Base-by-base conservation (phyloP, 2,888 invertebrate genomes). In the Xanthostigma xanthostigma region DNA sequence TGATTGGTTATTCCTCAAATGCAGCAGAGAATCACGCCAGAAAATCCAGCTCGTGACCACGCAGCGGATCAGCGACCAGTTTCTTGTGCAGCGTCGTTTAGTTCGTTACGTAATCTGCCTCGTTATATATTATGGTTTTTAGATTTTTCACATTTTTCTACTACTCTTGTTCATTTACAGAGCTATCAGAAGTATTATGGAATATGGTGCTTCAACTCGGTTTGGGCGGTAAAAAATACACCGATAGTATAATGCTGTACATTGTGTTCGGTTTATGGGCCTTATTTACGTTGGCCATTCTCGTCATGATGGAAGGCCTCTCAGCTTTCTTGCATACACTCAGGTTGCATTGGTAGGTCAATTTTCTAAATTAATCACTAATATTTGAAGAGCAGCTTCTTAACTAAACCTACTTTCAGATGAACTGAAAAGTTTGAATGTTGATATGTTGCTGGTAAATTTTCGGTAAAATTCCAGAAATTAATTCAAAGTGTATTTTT, bases 321-420 rank as follows among this genome's bases (percentile, higher is more conserved):
- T 90, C 89, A 0, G 92, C 92, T 10, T 92, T 92, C 67, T 72
- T 92, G 47, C 92, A 92, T 60, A 90, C 91, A 1, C 75, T 92
- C 42, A 78, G 91, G 64, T 76, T 92, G 54, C 91, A 92, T 65
- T 93, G 92, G 91, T 86, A 60, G 59, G 38, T 37, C 13, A 3
- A 5, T n/a, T 38, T 38, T 8, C 4, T 38, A 5, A 27, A 1
- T 27, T 27, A 17, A 17, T 27, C 5, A 6, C 6, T 27, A 27
- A 27, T 27, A 27, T 27, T 27, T 27, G 1, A 27, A 27, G 27
- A 27, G 6, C 27, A 27, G 6, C 6, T 27, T 27, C 27, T 27
- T 6, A 6, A 27, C 5, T 27, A 27, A 27, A 6, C 6, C 6
- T 27, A 27, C 17, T 17, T 17, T 17, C 2, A 17, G 17, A 17